Evolutionary conservation across 2,113 vertebrate species (phyloP).

Genomic region (Hystrix brachyura): DNA sequence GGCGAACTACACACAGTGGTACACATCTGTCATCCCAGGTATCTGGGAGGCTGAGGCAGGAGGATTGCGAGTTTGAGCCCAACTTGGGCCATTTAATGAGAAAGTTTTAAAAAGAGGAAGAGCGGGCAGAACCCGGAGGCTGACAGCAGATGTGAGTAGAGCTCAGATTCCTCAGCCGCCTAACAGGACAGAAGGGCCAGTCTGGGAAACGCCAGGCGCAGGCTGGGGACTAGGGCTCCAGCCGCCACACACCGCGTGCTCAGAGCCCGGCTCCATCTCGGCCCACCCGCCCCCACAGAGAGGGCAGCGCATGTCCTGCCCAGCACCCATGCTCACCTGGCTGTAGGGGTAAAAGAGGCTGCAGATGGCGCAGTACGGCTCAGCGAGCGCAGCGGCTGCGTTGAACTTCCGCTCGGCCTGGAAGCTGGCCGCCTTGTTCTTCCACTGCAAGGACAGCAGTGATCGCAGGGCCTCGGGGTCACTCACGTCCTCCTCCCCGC

Average conservation of each 20-base stretch:
- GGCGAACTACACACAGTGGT: no score
- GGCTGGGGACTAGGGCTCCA: background rate
- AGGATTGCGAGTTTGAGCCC: background rate
- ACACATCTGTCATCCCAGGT: background rate
- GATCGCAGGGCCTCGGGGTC: conserved; percentile 91
- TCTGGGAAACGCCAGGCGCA: no score
- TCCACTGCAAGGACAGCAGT: conserved; percentile 93
- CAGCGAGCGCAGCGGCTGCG: conserved; percentile 90
- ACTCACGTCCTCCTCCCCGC: conserved; percentile 88
- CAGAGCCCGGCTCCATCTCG: background rate
- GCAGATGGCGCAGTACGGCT: conserved; percentile 96
- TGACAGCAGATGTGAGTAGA: accelerated
- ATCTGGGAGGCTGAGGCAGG: background rate
- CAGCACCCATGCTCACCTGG: conserved; percentile 85
- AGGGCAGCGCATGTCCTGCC: background rate
- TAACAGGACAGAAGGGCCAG: no score
- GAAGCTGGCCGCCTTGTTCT: conserved; percentile 92
- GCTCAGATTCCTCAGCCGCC: background rate
- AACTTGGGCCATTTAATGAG: background rate
- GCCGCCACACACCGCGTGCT: background rate
- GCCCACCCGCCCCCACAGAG: background rate
- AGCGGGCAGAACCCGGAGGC: background rate
- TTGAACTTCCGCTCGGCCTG: conserved; percentile 95
- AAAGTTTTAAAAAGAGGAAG: background rate
- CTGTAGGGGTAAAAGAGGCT: conserved; percentile 95